Base-by-base conservation (phyloP, 2,888 invertebrate genomes). In the Diaphora mendica region DNA sequence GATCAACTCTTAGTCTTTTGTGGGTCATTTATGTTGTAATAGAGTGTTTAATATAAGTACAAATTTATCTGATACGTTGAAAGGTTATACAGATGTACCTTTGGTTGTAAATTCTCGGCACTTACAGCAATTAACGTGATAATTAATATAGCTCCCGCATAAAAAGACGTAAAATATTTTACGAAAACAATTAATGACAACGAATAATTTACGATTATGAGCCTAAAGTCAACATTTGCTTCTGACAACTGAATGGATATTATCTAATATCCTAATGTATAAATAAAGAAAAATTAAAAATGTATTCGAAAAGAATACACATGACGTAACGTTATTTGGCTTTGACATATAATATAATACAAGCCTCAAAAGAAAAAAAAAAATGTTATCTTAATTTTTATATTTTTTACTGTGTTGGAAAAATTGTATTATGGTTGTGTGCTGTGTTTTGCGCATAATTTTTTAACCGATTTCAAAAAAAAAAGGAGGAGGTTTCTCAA, bases 1-100 rank as follows among this genome's bases (percentile, higher is more conserved):
- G 72, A 75, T 72, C 77, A 71, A 64, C 64, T 68, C 35, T 20
- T 42, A 74, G 79, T 75, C 75, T 71, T 79, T 73, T 75, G 51
- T 79, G 74, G 76, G 79, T 77, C 77, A 71, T 64, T 42, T 2
- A 23, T 79, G 73, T 79, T 62, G 79, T 74, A 81, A 80, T 68
- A 72, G 64, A 69, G 69, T 59, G 64, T 79, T 74, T 76, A 42
- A 75, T n/a, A 70, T 26, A 8, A 66, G 33, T 51, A 33, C 42
- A 70, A 68, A 59, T 72, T 72, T 81, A 81, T 81, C 77, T 51
- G 73, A 73, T 73, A 3, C 17, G 59, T 66, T 59, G n/a, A 73
- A 70, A 73, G 72, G 72, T 68, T 26, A 68, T 13, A 30, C 59
- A 35, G 64, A 68, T 42, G 39, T 64, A 39, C 64, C 64, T 51